These are phyloP conservation scores for Axea sp. DNA, from an alignment of 2,888 invertebrate genomes.

Conservation along the genomic window DNA sequence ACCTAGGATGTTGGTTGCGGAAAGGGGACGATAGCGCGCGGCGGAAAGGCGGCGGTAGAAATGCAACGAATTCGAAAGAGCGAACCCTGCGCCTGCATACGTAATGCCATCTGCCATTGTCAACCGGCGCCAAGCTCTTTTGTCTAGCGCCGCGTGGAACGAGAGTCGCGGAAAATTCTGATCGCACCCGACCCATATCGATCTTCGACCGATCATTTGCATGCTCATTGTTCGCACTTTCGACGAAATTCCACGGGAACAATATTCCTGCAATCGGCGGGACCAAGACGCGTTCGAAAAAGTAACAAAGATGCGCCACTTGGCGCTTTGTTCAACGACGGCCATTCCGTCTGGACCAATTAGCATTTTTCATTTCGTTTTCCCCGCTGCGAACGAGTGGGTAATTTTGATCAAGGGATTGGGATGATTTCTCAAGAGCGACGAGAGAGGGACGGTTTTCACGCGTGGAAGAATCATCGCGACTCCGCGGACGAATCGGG, in stretches of 20 bases:
- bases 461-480: no score
- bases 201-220: conserved; percentile 80
- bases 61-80: conserved; percentile 79
- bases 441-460: no score
- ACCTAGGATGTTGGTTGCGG: conserved; percentile 57
- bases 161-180: conserved; percentile 77
- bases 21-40: conserved; percentile 55
- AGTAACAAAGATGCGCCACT: conserved; percentile 55
- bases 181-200: conserved; percentile 77
- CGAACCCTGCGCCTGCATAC: conserved; percentile 77
- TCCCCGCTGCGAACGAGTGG: conserved; percentile 19
- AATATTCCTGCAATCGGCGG: conserved; percentile 62
- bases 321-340: conserved; percentile 30
- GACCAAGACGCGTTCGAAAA: conserved; percentile 52
- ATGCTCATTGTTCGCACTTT: conserved; percentile 78
- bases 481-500: no score
- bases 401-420: conserved; percentile 4
- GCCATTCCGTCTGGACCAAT: conserved; percentile 18
- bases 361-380: conserved; percentile 38
- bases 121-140: conserved; percentile 72
- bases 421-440: neutral
- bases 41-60: conserved; percentile 69
- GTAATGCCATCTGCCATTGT: conserved; percentile 78
- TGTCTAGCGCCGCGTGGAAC: conserved; percentile 71
- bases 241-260: conserved; percentile 73